Percentiles rank a stretch among this genome's conserved stretches.
Conservation (phyloP, 2,797 vertebrate species). For the Xiphorhynchus erythropygius region DNA sequence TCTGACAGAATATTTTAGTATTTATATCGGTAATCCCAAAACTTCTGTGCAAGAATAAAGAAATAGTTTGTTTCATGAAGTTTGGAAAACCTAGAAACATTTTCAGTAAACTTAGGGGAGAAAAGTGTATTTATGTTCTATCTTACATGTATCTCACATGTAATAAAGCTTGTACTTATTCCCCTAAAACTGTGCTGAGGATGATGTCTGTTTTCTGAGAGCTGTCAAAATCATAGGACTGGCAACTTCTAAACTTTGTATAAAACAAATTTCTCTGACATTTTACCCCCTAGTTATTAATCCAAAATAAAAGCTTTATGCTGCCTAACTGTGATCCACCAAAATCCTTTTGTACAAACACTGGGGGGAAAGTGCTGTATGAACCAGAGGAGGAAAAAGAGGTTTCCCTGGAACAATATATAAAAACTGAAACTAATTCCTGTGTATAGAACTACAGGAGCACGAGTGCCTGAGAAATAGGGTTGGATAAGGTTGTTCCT, state of each 20-base stretch:
- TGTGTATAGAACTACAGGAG: not conserved
- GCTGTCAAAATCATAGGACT: not conserved
- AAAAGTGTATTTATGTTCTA: not conserved
- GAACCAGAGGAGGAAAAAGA: not conserved
- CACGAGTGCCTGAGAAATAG: not conserved
- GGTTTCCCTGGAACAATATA: not conserved
- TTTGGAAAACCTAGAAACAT: not conserved
- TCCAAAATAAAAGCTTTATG: not conserved
- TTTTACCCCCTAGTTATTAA: not conserved
- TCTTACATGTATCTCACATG: not conserved
- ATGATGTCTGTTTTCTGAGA: not conserved
- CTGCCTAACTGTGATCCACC: not conserved
- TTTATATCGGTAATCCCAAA: not conserved
- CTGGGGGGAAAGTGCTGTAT: not conserved
- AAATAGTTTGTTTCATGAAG: not conserved
- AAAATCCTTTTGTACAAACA: not conserved
- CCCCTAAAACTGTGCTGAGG: not conserved
- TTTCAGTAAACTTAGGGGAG: accelerated
- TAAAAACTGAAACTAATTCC: not conserved
- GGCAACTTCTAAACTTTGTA: not conserved
- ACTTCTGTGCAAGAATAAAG: not conserved
- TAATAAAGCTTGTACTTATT: not conserved
- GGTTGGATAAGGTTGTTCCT: not conserved
- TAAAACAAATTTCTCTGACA: not conserved
- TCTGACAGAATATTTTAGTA: not conserved